Evolutionary conservation across 2,113 vertebrate species (phyloP), one percentile per base, ranked within the genome.

Genomic region (Dicentrarchus labrax): DNA sequence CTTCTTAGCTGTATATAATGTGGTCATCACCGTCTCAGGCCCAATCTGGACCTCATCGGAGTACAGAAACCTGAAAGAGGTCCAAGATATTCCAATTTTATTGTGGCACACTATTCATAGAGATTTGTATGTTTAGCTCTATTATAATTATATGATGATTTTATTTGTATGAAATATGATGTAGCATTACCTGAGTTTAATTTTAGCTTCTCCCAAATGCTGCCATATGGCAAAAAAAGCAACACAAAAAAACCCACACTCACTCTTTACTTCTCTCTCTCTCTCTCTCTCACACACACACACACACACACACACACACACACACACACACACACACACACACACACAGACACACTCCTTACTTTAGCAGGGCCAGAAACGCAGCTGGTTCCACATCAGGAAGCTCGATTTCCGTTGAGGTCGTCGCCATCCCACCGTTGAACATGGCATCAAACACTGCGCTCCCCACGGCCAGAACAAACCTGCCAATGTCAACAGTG

Each of bases 401-500:
- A 72, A 99, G 96, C 90, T 99, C 98, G 0, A 99, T 99, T 92
- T 99, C 98, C 0, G 98, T 97, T 6, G 98, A 99, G 0, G 98
- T 99, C 41, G 98, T 99, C 75, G 98, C 98, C 98, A 99, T 99
- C 3, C 98, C 98, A 0, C 98, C 98, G 22, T 99, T 99, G 82
- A 99, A 99, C 98, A 99, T 99, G 0, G 98, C 98, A 79, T 99
- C 98, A 15, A 99, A 99, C 78, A 99, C 98, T 0, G 98, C 98
- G 0, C 98, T 99, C 86, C 98, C 97, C 86, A 98, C 98, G 0
- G 98, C 98, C 88, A 99, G 94, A 91, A 99, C 98, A 47, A 99
- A 99, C 96, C 98, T 99, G 85, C 36, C 47, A 47, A 50, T 8
- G 62, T 39, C 72, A n/a, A 9, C 51, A 66, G 19, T 3, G 41